Evolutionary conservation across 92 coral and sea anemone species (phyloP).

Genomic region (Porites divaricata): DNA sequence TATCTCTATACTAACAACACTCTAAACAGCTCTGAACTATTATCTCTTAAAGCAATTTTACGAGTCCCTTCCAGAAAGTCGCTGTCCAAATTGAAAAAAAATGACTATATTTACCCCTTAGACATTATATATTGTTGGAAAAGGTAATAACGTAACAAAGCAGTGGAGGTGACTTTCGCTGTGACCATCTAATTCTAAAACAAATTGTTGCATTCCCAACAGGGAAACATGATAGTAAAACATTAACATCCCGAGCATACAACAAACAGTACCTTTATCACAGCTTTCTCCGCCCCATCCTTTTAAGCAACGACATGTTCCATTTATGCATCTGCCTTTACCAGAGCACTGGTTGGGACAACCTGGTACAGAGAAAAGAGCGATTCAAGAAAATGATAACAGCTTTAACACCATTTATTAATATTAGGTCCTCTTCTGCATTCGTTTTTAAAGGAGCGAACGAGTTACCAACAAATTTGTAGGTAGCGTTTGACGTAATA

Average conservation of each 20-base stretch:
- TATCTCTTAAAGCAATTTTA: not conserved
- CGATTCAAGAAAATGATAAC: not conserved
- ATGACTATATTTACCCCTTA: no score
- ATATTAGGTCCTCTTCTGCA: constrained; percentile 13
- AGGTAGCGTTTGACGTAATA: not conserved
- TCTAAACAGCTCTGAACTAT: no score
- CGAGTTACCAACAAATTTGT: not conserved
- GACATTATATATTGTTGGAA: no score
- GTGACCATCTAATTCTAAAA: no score
- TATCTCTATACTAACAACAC: constrained; percentile 1
- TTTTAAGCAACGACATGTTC: constrained; percentile 62
- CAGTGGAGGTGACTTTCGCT: no score
- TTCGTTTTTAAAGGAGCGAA: not conserved
- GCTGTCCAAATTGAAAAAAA: no score
- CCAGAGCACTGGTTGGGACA: constrained; percentile 73
- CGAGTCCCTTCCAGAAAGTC: constrained; percentile 7
- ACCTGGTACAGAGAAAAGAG: constrained; percentile 20
- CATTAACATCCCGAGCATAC: not conserved
- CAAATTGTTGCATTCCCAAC: no score
- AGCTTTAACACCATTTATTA: constrained; percentile 10
- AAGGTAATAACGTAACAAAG: no score
- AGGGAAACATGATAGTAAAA: no score
- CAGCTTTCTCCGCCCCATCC: constrained; percentile 73
- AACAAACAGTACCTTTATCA: constrained; percentile 41
- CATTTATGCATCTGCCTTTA: constrained; percentile 67